A percentile compares a stretch with the other conserved stretches of the same genome.
These are phyloP conservation scores for Phortica okadai DNA, from an alignment of 2,888 invertebrate species.

Conservation along the genomic window DNA sequence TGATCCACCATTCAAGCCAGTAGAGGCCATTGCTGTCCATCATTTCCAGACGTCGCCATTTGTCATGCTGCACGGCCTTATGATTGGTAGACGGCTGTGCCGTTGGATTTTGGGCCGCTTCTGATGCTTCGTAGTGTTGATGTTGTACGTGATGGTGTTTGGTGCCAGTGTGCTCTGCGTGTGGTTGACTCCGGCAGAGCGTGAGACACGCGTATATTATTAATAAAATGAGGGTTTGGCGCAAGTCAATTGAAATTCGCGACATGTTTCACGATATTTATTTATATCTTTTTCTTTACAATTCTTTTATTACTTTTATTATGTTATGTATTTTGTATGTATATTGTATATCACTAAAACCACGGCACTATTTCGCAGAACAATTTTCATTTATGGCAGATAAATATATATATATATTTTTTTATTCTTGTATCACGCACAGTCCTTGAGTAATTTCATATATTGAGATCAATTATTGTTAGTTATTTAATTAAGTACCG, in stretches of 20 bases:
- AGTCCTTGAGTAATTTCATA: conserved; percentile 16
- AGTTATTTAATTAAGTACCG: background rate
- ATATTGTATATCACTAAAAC: background rate
- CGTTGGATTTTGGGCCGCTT: background rate
- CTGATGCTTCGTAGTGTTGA: conserved; percentile 10
- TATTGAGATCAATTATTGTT: conserved; percentile 20
- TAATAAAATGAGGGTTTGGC: conserved; percentile 14
- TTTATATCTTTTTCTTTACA: background rate
- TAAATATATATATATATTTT: conserved; percentile 1
- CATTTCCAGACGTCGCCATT: conserved; percentile 74
- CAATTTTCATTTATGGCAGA: conserved; percentile 9
- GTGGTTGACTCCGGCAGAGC: conserved; percentile 4
- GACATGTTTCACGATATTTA: conserved; percentile 13
- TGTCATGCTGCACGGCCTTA: conserved; percentile 62
- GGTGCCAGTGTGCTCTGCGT: background rate
- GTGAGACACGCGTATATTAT: conserved; percentile 5
- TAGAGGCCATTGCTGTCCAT: conserved; percentile 76
- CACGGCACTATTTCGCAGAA: conserved; percentile 4
- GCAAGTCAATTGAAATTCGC: conserved; percentile 20
- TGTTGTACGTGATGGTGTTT: conserved; percentile 26
- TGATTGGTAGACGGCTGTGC: background rate
- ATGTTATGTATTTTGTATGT: background rate
- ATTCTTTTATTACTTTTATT: background rate
- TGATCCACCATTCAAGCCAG: conserved; percentile 83
- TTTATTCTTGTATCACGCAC: conserved; percentile 1